Evolutionary conservation across 2,113 vertebrate genomes (phyloP).

Genomic region (Elgaria multicarinata): DNA sequence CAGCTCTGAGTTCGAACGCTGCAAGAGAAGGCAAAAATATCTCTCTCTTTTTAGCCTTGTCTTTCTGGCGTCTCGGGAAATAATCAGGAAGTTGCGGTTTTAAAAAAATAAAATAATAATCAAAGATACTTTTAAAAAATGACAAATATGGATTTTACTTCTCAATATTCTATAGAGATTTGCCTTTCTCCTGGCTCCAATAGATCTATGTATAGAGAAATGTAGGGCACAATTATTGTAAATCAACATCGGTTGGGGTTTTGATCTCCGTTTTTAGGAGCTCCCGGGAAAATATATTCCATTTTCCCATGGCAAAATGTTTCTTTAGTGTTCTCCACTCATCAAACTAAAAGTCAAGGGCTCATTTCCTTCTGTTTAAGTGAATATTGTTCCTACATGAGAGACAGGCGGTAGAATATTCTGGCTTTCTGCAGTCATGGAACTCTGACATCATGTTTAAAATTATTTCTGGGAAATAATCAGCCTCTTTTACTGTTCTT

Average conservation of each 20-base stretch:
- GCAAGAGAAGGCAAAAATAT: neutral
- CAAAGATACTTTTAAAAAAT: neutral
- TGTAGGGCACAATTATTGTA: neutral
- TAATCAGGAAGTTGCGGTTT: neutral
- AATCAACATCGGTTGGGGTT: neutral
- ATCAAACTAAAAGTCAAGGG: neutral
- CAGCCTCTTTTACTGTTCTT: too few species aligned
- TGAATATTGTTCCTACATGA: neutral
- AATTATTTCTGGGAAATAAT: neutral
- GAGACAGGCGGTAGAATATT: too few species aligned
- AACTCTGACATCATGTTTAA: neutral
- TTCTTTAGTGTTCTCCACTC: neutral
- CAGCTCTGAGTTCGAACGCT: neutral
- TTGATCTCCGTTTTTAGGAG: neutral
- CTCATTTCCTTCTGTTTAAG: neutral
- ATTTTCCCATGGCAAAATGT: neutral
- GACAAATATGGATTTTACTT: neutral
- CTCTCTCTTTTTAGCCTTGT: too few species aligned
- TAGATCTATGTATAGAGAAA: neutral
- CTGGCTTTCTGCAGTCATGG: too few species aligned
- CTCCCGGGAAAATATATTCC: neutral
- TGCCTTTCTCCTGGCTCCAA: neutral
- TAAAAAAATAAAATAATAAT: neutral
- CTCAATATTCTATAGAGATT: neutral
- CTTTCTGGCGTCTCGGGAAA: neutral